A percentile compares a stretch with the other conserved stretches of the same genome.
These are phyloP conservation scores for Zaprionus lachaisei DNA, from an alignment of 1,140 invertebrate genomes.

Conservation along the genomic window DNA sequence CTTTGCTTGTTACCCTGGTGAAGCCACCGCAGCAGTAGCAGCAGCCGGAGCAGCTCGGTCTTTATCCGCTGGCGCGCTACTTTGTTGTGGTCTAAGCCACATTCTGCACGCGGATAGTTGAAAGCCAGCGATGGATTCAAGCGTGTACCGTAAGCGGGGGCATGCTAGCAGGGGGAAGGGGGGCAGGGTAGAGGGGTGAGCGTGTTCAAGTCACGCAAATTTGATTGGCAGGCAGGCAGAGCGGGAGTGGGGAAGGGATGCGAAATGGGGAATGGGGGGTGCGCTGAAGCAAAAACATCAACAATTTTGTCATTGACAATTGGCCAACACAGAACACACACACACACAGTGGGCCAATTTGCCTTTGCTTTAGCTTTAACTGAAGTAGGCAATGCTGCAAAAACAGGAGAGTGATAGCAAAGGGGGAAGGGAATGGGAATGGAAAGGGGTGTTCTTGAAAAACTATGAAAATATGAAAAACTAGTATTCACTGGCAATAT, in stretches of 20 bases:
- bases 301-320: slow-evolving; percentile 42
- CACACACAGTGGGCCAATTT: slow-evolving; percentile 24
- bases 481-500: too few relatives aligned
- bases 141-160: not conserved
- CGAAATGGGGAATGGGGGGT: not conserved
- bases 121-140: slow-evolving; percentile 22
- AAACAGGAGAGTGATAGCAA: not conserved
- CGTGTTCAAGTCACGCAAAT: slow-evolving; percentile 1
- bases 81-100: slow-evolving; percentile 52
- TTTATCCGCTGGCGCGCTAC: slow-evolving; percentile 23
- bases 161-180: too few relatives aligned
- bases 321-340: slow-evolving; percentile 8
- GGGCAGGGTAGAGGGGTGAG: not conserved
- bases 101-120: slow-evolving; percentile 45
- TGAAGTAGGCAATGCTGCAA: slow-evolving; percentile 7
- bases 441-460: too few relatives aligned
- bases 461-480: too few relatives aligned
- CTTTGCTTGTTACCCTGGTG: slow-evolving; percentile 26
- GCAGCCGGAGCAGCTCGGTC: not conserved
- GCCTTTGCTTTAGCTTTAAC: slow-evolving; percentile 9
- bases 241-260: not conserved
- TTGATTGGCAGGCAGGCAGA: not conserved
- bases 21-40: slow-evolving; percentile 7
- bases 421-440: too few relatives aligned
- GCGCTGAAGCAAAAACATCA: slow-evolving; percentile 26